phyloP scores from a whole-genome alignment of 2,888 invertebrate species.

The Morinoia aosen region DNA sequence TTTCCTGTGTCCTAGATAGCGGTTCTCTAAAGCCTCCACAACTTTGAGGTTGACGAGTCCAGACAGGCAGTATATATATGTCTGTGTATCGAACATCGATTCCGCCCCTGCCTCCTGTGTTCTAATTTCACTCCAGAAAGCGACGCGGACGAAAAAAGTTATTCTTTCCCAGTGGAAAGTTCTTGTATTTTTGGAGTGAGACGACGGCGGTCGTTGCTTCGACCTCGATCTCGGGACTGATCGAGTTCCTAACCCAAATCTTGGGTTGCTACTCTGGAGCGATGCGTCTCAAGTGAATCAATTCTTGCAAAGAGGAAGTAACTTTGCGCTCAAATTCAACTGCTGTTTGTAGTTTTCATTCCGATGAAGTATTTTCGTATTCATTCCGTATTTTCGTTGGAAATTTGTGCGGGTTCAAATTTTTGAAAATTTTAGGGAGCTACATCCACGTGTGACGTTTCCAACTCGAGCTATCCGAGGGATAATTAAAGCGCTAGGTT shows the following conservation, averaged over 20 bases:
- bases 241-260: conserved; percentile 10
- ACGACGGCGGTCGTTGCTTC: not conserved
- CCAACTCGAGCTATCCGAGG: not conserved
- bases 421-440: too few species aligned
- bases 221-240: not conserved
- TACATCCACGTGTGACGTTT: not conserved
- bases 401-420: not conserved
- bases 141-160: not conserved
- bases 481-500: not conserved
- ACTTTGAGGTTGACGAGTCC: not conserved
- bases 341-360: not conserved
- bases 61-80: not conserved
- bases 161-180: not conserved
- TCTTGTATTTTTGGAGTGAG: not conserved
- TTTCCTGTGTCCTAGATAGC: conserved; percentile 4
- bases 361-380: not conserved
- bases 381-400: not conserved
- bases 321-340: not conserved
- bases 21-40: not conserved
- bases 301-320: too few species aligned
- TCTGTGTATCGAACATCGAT: not conserved
- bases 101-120: not conserved
- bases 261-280: not conserved
- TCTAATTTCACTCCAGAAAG: conserved; percentile 37
- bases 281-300: not conserved